phyloP scores from a whole-genome alignment of 2,888 invertebrate genomes.

The Mesodorylaimus sp. region DNA sequence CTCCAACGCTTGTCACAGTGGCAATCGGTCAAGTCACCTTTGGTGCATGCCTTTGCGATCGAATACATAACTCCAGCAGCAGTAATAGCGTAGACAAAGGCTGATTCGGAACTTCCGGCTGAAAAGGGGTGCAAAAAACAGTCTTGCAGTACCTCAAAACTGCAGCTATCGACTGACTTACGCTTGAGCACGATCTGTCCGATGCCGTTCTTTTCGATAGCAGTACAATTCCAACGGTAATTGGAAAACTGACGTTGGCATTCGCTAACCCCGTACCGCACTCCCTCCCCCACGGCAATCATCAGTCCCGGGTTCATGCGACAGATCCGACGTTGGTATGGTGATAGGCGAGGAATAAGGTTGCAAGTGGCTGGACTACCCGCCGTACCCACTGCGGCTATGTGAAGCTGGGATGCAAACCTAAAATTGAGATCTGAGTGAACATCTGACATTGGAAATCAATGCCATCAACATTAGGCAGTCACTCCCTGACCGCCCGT shows the following conservation, averaged over 20 bases:
- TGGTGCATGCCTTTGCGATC: conserved; percentile 71
- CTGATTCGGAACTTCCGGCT: conserved; percentile 72
- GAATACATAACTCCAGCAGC: conserved; percentile 80
- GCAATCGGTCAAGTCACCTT: conserved; percentile 63
- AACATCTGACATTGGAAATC: no score
- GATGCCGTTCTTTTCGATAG: conserved; percentile 31
- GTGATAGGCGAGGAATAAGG: conserved; percentile 61
- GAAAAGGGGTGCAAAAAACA: no score
- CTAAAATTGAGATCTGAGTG: no score
- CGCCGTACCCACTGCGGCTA: no score
- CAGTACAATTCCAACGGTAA: conserved; percentile 80
- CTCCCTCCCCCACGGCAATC: conserved; percentile 64
- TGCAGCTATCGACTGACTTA: conserved; percentile 2
- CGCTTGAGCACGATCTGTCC: conserved; percentile 12
- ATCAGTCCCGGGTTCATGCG: conserved; percentile 55
- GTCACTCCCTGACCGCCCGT: no score
- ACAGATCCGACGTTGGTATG: conserved; percentile 64
- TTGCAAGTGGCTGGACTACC: no score
- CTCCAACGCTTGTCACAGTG: conserved; percentile 54
- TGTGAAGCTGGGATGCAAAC: no score
- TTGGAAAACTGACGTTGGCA: conserved; percentile 61
- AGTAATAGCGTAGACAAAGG: conserved; percentile 76
- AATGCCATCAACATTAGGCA: no score
- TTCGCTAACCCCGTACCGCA: conserved; percentile 60
- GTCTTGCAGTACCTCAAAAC: no score